Evolutionary conservation across 2,113 vertebrate species (phyloP).

Genomic region (Agapornis roseicollis): DNA sequence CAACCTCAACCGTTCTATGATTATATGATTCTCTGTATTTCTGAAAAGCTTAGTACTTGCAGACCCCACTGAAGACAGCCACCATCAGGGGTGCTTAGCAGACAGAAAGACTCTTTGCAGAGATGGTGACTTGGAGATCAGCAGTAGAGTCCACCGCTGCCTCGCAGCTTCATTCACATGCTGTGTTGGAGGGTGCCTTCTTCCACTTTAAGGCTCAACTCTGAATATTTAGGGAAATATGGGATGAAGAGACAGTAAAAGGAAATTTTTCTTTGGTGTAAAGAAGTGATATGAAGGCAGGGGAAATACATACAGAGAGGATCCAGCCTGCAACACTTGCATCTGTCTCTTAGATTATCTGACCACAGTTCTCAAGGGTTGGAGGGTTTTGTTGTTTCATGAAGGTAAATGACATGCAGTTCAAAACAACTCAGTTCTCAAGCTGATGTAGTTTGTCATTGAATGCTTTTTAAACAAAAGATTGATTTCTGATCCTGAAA

Average conservation of each 20-base stretch:
- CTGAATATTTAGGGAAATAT: background rate
- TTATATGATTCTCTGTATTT: background rate
- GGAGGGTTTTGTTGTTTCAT: background rate
- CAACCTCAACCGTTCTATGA: background rate
- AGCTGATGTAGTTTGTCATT: background rate
- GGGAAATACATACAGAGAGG: background rate
- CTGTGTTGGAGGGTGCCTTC: background rate
- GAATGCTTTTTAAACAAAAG: background rate
- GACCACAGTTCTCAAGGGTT: background rate
- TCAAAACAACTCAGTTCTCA: background rate
- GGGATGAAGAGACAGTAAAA: background rate
- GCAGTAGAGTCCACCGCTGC: accelerated
- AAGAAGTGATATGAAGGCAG: background rate
- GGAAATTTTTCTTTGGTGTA: background rate
- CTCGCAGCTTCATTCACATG: background rate
- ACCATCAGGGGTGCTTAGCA: background rate
- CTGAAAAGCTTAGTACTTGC: background rate
- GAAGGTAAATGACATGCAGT: background rate
- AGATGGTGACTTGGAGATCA: background rate
- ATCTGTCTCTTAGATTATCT: background rate
- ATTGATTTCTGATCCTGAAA: background rate
- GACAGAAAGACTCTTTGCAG: background rate
- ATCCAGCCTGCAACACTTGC: background rate
- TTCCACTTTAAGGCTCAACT: background rate
- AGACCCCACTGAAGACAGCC: background rate